Base-by-base conservation (phyloP, 2,888 invertebrate species). In the Nemurella pictetii region DNA sequence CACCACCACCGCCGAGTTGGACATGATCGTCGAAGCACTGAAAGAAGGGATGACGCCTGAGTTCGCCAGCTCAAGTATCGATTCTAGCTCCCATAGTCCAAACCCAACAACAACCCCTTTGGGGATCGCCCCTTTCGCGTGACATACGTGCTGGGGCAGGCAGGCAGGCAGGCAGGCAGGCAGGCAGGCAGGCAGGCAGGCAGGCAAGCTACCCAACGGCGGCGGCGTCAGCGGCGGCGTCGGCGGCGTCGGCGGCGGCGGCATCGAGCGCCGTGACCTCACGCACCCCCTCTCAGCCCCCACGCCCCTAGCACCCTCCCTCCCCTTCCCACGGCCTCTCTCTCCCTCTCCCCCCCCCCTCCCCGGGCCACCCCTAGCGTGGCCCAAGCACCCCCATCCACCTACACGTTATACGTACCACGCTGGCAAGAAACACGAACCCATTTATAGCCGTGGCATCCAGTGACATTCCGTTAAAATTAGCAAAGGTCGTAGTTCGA, bases 101-200 rank as follows among this genome's bases (percentile, higher is more conserved):
- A 82, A 82, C 55, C 82, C 72, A 82, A 82, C 82, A 82, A 82
- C 82, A 82, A 82, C 82, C 82, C 82, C 82, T 82, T 82, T 82
- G 82, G 82, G 82, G 82, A 36, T 82, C 55, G 82, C 82, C 82
- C 82, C 55, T 55, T 72, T 82, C 82, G 82, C 82, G 82, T 82
- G 82, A 82, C 82, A 82, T 82, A 82, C 82, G 82, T 82, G 82
- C 82, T 27, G 72, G 20, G 29, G 78, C 78, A 28, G 55, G 55
- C 55, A 55, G 55, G 15, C n/a, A n/a, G n/a, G n/a, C n/a, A n/a
- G n/a, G n/a, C n/a, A n/a, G n/a, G n/a, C n/a, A n/a, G n/a, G n/a
- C n/a, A n/a, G n/a, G n/a, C n/a, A n/a, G n/a, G n/a, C n/a, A n/a
- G n/a, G n/a, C n/a, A n/a, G n/a, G n/a, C n/a, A n/a, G n/a, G n/a